Evolutionary conservation across 2,888 invertebrate species (phyloP), one percentile per base, ranked within the genome.

Genomic region (Glaucopsyche alexis): DNA sequence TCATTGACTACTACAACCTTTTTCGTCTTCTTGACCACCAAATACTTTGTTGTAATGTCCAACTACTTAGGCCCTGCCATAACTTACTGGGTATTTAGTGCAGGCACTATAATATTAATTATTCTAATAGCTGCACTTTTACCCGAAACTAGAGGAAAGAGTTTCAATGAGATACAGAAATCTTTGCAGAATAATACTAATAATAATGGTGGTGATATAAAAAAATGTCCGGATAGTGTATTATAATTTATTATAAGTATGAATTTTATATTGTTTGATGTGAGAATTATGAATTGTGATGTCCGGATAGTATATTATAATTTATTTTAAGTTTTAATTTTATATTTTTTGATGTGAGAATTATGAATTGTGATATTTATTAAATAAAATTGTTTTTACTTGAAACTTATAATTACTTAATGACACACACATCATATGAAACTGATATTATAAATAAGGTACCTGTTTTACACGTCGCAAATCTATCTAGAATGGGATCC

Each of bases 91-190:
- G 52, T 80, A 2, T 85, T 86, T 49, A 79, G 80, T n/a, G 77
- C 76, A 0, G 80, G 80, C 29, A 82, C 83, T 64, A 71, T 84
- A 7, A n/a, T 81, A 1, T 74, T 81, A 0, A 78, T 80, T 66
- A 1, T 81, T 1, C 83, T 85, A 40, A 79, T 87, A 3, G 42
- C 80, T n/a, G 80, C 81, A 38, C 80, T 78, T 64, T 73, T 90
- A 2, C 90, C 90, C 0, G 90, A 90, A 71, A 90, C 90, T 0
- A 89, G 87, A 45, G 89, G 89, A 0, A 89, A 85, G 70, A 83
- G 81, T 0, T 84, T 89, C 50, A 78, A 78, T 2, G 88, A 89
- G 73, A 89, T 90, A 19, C 89, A 90, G 73, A 74, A 74, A 16
- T 77, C 77, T 19, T 80, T 88, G 38, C 60, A 60, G 29, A 29